Conservation (phyloP, 1,140 invertebrate genomes). For the Bombus difficillimus region DNA sequence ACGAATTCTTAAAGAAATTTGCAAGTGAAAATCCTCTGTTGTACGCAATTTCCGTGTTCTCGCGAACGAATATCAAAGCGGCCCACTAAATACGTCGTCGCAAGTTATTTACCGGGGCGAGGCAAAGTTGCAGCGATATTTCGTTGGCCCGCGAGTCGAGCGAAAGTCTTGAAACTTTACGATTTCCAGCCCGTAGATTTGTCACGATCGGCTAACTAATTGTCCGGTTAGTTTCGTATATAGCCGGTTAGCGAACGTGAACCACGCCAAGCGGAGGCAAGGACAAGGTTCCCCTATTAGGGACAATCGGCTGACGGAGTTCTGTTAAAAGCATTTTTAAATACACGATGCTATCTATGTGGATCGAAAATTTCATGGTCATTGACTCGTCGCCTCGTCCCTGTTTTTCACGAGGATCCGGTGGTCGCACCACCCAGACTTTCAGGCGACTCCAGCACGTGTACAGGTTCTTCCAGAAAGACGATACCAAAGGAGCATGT, state of each 20-base stretch:
- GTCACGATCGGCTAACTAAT: conserved; percentile 52
- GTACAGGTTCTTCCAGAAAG: background rate
- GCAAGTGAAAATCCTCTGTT: conserved; percentile 33
- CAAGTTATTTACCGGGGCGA: background rate
- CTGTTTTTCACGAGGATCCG: background rate
- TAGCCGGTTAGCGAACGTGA: background rate
- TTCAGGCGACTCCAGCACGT: background rate
- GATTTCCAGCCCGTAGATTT: conserved; percentile 36
- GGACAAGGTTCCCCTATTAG: conserved; percentile 75
- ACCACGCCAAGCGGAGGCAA: conserved; percentile 14
- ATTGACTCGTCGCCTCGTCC: conserved; percentile 49
- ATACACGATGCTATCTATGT: conserved; percentile 74
- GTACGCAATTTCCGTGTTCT: background rate
- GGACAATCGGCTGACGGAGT: conserved; percentile 54
- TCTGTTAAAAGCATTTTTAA: conserved; percentile 78
- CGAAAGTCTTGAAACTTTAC: conserved; percentile 16
- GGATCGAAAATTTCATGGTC: conserved; percentile 66
- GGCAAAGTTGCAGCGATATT: conserved; percentile 15
- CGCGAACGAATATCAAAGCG: background rate
- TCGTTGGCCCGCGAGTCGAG: background rate
- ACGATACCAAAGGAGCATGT: too few relatives aligned
- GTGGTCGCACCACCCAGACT: conserved; percentile 39
- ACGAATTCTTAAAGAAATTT: conserved; percentile 38
- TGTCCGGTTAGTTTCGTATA: conserved; percentile 51
- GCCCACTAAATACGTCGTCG: background rate